These are phyloP conservation scores for Drosophila seclusa DNA, from an alignment of 2,888 invertebrate species.

Conservation along the genomic window DNA sequence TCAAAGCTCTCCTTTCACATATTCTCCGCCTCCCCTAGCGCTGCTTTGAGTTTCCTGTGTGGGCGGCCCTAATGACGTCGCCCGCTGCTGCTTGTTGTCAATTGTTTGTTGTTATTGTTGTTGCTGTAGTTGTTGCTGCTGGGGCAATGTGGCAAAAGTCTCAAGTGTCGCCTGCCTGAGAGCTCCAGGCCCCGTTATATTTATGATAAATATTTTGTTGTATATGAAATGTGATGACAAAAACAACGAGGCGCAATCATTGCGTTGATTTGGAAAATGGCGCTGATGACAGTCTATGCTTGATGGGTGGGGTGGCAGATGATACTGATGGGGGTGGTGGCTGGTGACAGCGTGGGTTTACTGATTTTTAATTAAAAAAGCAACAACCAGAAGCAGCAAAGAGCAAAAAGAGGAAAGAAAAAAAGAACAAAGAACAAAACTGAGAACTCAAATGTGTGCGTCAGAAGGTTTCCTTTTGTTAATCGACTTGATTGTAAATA, in stretches of 20 bases:
- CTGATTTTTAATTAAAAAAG: slow-evolving; percentile 81
- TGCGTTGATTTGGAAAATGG: slow-evolving; percentile 81
- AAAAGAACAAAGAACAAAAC: slow-evolving; percentile 26
- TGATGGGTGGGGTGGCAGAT: slow-evolving; percentile 3
- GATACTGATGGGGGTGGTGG: not conserved
- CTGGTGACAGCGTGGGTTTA: slow-evolving; percentile 52
- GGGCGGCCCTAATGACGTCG: slow-evolving; percentile 74
- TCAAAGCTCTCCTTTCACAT: slow-evolving; percentile 11
- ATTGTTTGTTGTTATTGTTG: slow-evolving; percentile 41
- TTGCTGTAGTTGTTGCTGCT: slow-evolving; percentile 25
- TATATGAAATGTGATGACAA: slow-evolving; percentile 54
- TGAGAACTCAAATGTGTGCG: slow-evolving; percentile 70
- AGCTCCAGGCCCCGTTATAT: slow-evolving; percentile 60
- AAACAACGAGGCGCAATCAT: slow-evolving; percentile 71
- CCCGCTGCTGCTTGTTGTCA: slow-evolving; percentile 37
- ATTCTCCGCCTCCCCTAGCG: not conserved
- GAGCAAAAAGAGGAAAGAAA: slow-evolving; percentile 14
- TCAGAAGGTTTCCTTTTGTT: slow-evolving; percentile 77
- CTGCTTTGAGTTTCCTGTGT: slow-evolving; percentile 46
- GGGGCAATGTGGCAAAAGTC: slow-evolving; percentile 76
- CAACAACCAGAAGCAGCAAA: slow-evolving; percentile 43
- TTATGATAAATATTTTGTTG: slow-evolving; percentile 68
- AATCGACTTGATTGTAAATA: slow-evolving; percentile 79
- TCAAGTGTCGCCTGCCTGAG: slow-evolving; percentile 59
- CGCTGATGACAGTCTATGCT: slow-evolving; percentile 69